Evolutionary conservation across 2,797 vertebrate species (phyloP).

Genomic region (Amblyraja radiata): DNA sequence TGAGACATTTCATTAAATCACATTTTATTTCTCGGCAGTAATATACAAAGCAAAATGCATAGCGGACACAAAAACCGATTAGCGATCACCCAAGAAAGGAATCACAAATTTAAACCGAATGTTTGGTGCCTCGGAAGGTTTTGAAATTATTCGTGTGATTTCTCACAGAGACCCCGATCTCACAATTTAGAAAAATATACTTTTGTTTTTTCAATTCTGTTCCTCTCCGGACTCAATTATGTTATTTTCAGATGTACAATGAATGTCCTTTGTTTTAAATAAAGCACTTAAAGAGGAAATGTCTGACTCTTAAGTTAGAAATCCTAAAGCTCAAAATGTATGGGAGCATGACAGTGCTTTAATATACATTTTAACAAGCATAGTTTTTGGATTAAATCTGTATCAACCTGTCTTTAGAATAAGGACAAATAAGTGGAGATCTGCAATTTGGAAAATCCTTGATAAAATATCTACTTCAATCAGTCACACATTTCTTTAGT

Average conservation of each 20-base stretch:
- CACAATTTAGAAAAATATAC: slow-evolving; percentile 71
- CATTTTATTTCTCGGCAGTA: slow-evolving; percentile 71
- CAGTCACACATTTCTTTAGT: background rate
- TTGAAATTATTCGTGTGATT: slow-evolving; percentile 55
- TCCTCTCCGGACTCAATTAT: slow-evolving; percentile 62
- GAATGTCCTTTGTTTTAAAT: background rate
- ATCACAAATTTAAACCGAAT: slow-evolving; percentile 49
- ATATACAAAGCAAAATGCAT: slow-evolving; percentile 71
- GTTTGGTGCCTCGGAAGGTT: background rate
- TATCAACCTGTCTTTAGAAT: background rate
- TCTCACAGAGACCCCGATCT: slow-evolving; percentile 69
- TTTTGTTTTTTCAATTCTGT: slow-evolving; percentile 64
- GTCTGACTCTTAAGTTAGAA: background rate
- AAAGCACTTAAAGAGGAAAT: background rate
- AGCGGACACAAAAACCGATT: slow-evolving; percentile 71
- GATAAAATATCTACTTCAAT: background rate
- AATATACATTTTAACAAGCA: background rate
- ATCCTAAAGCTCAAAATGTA: background rate
- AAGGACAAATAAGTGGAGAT: background rate
- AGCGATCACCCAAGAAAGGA: slow-evolving; percentile 71
- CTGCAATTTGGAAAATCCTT: background rate
- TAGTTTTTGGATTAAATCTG: background rate
- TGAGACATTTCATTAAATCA: slow-evolving; percentile 72
- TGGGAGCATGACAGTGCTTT: background rate
- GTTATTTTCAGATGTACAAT: background rate